These are phyloP conservation scores for Rhizomys pruinosus DNA, from an alignment of 2,113 vertebrate genomes.

Conservation along the genomic window DNA sequence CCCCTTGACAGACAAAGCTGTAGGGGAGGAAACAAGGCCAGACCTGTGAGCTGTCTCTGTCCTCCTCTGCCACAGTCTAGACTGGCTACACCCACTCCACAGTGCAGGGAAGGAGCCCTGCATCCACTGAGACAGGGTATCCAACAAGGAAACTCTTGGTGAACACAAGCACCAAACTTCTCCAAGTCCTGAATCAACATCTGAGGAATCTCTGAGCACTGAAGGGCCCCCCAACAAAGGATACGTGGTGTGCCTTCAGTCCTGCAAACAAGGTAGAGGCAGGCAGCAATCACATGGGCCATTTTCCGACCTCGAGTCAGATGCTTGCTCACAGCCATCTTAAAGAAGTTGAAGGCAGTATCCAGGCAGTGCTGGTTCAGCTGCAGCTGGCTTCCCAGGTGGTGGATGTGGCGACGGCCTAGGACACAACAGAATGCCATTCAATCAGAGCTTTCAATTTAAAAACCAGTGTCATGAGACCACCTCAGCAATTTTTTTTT, in stretches of 20 bases:
- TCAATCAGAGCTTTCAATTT: accelerated
- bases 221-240: conserved; percentile 83
- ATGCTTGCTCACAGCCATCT: conserved; percentile 95
- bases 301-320: conserved; percentile 93
- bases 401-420: conserved; percentile 92
- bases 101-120: background rate
- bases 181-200: accelerated
- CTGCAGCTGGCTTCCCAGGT: conserved; percentile 96
- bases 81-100: background rate
- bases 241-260: conserved; percentile 98
- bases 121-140: accelerated
- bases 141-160: background rate
- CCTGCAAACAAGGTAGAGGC: conserved; percentile 97
- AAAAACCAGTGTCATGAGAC: background rate
- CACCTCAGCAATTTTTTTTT: accelerated
- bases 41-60: no score
- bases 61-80: background rate
- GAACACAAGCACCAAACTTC: no score
- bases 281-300: conserved; percentile 93
- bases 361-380: conserved; percentile 97
- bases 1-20: background rate
- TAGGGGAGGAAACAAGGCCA: no score
- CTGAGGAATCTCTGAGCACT: no score
- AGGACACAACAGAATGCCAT: conserved; percentile 42
- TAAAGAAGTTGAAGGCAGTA: conserved; percentile 98